Evolutionary conservation across 2,888 invertebrate genomes (phyloP), one percentile per base, ranked within the genome.

Genomic region (Micropterix aruncella): DNA sequence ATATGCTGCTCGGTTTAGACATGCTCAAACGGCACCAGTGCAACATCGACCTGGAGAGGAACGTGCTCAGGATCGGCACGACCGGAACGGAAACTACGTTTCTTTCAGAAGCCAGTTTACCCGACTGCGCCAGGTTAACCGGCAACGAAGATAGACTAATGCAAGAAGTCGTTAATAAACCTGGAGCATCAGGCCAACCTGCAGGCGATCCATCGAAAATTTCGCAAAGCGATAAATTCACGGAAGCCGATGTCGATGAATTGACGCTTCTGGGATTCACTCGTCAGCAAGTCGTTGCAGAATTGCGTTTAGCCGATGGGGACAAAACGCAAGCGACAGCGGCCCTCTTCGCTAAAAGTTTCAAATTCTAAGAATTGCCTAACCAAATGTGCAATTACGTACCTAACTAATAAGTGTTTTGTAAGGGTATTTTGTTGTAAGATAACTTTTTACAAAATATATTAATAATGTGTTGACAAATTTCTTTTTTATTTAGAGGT

Each of bases 11-110:
- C 15, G 93, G 93, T 0, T 66, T 94, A 44, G 92, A 94, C 57
- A 91, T 93, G 88, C 67, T 94, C 1, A 87, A 84, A 63, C 67
- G 91, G 51, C 91, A 92, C 70, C 90, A 82, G 74, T 91, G 90
- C 61, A 78, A 77, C 49, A 87, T 91, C 52, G 90, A 92, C 62
- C 65, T 94, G 49, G 81, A 82, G 56, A 73, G 72, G 39, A 90
- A 88, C 61, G 73, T 84, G 3, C 62, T 92, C 37, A 72, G 74
- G 48, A 90, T 92, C 54, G 91, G 91, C 15, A 91, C 91, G 1
- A 90, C 90, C 1, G 84, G 84, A n/a, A 86, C 85, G 1, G 81
- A 82, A 59, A 90, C 91, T 1, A 58, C 70, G 5, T 92, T 92
- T 61, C 67, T 93, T 51, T 69, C 80, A 2, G 87, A 89, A 42